Base-by-base conservation (phyloP, 2,113 vertebrate species). In the Smithornis capensis region DNA sequence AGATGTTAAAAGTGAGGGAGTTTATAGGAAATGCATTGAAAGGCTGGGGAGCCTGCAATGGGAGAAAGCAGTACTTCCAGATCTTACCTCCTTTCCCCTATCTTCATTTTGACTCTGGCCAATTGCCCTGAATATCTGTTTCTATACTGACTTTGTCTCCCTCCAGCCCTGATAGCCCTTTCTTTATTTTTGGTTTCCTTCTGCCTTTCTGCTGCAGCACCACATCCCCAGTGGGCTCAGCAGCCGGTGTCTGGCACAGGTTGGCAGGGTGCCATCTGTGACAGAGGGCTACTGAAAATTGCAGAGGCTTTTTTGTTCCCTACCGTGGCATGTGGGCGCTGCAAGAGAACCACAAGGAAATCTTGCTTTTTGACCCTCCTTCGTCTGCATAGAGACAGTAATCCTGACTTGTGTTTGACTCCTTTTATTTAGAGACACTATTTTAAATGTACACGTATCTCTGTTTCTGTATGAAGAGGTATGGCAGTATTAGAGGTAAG, bases 391-490 rank as follows among this genome's bases (percentile, higher is more conserved):
- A 28, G 38, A 74, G 25, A n/a, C 1, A 10, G 29, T 35, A 59
- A 35, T 47, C 31, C 17, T 42, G 24, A 84, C 23, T 14, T 1
- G 0, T 2, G 2, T 60, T 67, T 49, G n/a, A 14, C 19, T 38
- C 3, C 3, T 38, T 35, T 7, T 35, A 13, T 33, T 23, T 74
- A 57, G 40, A 76, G 53, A 53, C 5, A 3, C 10, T 31, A 17
- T 14, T 68, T 85, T 14, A 57, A 27, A 19, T 40, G 16, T n/a
- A 2, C 16, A 11, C 0, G 0, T 69, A 25, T 25, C 17, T 14
- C 13, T 37, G 21, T 37, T 45, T 67, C 35, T 64, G 11, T 17
- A 67, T n/a, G 57, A 76, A 73, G 44, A 73, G 7, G 6, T 27
- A 31, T 19, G 60, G 50, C 16, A 12, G 42, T 45, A 29, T 52